These are phyloP conservation scores for Chloroceryle amazona DNA, from an alignment of 2,797 vertebrate species.

Conservation along the genomic window DNA sequence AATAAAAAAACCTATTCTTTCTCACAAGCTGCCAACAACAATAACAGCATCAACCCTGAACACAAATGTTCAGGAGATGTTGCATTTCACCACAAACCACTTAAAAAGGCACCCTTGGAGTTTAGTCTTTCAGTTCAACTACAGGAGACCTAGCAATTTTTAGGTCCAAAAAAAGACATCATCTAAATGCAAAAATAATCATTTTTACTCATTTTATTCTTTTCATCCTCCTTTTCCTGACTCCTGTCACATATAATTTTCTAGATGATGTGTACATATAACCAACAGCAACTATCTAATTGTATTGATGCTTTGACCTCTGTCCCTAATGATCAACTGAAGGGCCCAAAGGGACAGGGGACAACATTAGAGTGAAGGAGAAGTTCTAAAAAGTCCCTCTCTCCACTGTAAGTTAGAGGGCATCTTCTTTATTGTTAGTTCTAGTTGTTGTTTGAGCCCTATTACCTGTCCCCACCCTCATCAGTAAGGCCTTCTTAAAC, in stretches of 20 bases:
- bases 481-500: constrained; percentile 10
- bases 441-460: background rate
- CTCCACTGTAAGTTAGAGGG: background rate
- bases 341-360: background rate
- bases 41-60: background rate
- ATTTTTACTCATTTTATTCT: background rate
- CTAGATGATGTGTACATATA: background rate
- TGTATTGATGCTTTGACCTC: background rate
- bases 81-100: background rate
- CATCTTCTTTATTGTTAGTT: background rate
- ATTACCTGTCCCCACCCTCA: background rate
- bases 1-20: background rate
- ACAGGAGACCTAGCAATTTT: background rate
- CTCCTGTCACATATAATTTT: constrained; percentile 20
- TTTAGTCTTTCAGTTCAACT: background rate
- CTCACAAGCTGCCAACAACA: background rate
- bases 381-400: background rate
- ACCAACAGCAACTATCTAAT: background rate
- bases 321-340: constrained; percentile 22
- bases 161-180: background rate
- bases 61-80: background rate
- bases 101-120: background rate
- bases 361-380: constrained; percentile 15
- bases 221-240: background rate
- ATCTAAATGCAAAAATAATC: background rate